A percentile compares a stretch with the other conserved stretches of the same genome.
phyloP scores from a whole-genome alignment of 2,113 vertebrate genomes.

The Ameiurus melas region DNA sequence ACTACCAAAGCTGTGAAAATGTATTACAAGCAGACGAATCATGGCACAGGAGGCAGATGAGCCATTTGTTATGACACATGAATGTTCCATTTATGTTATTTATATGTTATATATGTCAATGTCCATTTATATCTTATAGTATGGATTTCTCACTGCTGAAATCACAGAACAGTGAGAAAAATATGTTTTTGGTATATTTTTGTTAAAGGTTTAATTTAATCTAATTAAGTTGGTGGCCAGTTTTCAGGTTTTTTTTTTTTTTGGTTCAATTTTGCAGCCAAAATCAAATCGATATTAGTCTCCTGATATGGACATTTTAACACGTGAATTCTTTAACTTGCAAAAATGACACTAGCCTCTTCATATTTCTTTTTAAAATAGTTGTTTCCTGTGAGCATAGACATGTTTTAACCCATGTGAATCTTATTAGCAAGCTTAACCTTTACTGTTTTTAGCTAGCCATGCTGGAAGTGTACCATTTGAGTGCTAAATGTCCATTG shows the following conservation, averaged over 20 bases:
- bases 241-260: neutral
- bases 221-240: neutral
- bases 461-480: neutral
- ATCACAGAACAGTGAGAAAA: neutral
- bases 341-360: neutral
- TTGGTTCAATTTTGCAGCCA: neutral
- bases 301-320: neutral
- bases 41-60: neutral
- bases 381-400: neutral
- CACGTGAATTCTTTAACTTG: neutral
- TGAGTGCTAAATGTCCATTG: neutral
- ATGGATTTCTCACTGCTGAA: neutral
- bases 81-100: neutral
- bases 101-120: neutral
- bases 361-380: neutral
- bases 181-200: neutral
- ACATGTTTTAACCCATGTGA: neutral
- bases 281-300: neutral
- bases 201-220: neutral
- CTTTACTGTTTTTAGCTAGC: neutral
- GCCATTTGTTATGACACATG: neutral
- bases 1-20: neutral
- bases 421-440: neutral
- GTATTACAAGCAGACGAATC: neutral
- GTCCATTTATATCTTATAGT: neutral